phyloP scores from a whole-genome alignment of 2,888 invertebrate species.

The Diaprepes abbreviatus region DNA sequence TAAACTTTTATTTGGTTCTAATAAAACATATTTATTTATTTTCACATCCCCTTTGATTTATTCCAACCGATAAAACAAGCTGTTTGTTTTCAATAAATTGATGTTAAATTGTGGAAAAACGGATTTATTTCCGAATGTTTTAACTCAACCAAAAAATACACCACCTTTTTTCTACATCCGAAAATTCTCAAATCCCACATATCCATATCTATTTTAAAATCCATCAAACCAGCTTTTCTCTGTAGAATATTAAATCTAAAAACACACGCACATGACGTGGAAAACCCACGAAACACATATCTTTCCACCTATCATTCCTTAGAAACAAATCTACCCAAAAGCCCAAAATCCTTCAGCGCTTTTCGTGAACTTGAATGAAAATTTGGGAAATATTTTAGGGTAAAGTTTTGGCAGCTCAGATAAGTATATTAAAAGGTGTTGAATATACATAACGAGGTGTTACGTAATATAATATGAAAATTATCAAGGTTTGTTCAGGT shows the following conservation, averaged over 20 bases:
- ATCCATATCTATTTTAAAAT: slow-evolving; percentile 10
- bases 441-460: not conserved
- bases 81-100: too few relatives aligned
- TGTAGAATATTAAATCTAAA: slow-evolving; percentile 14
- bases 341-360: slow-evolving; percentile 29
- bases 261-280: slow-evolving; percentile 3
- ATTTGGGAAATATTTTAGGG: slow-evolving; percentile 35
- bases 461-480: not conserved
- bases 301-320: slow-evolving; percentile 33
- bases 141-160: not conserved
- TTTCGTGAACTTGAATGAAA: slow-evolving; percentile 29
- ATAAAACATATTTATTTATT: too few relatives aligned
- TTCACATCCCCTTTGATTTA: too few relatives aligned
- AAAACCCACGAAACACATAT: slow-evolving; percentile 26
- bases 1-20: too few relatives aligned
- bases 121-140: not conserved
- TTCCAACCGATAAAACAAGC: too few relatives aligned
- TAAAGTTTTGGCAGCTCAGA: slow-evolving; percentile 27
- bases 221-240: slow-evolving; percentile 4
- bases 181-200: not conserved
- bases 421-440: slow-evolving; percentile 15
- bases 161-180: not conserved
- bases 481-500: not conserved
- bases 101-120: too few relatives aligned
- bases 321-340: slow-evolving; percentile 38